Conservation (phyloP, 2,113 vertebrate species). For the Carettochelys insculpta region DNA sequence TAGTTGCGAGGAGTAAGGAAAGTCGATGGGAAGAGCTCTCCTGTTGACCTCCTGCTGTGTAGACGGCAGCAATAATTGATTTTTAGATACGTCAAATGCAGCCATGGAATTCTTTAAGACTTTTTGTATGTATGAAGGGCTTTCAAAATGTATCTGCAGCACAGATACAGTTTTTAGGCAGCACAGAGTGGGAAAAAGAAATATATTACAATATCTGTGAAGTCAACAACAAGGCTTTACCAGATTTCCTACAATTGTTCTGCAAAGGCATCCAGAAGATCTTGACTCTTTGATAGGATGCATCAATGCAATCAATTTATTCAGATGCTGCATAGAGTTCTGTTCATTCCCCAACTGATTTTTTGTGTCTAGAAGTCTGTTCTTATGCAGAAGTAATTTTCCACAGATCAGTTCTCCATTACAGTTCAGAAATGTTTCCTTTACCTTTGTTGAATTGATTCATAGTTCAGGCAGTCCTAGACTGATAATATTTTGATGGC, state of each 20-base stretch:
- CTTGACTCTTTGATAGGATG: accelerated
- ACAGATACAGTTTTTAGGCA: accelerated
- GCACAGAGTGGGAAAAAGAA: neutral
- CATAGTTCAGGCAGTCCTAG: neutral
- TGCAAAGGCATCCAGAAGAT: neutral
- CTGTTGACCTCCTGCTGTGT: no score
- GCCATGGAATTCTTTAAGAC: neutral
- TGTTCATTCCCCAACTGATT: neutral
- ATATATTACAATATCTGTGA: accelerated
- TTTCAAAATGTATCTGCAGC: neutral
- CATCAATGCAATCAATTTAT: accelerated
- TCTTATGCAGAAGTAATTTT: neutral
- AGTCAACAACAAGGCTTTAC: neutral
- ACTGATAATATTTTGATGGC: neutral
- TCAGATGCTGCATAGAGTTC: neutral
- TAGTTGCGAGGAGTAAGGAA: no score
- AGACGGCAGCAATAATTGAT: no score
- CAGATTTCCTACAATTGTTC: neutral
- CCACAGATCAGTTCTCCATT: neutral
- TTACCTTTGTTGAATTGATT: neutral
- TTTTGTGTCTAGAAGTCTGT: neutral
- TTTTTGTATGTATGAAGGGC: accelerated
- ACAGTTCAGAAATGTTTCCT: neutral
- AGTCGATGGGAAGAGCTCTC: no score
- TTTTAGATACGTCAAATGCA: no score